Evolutionary conservation across 37 sponge, comb jelly and placozoan species (phyloP).

Genomic region (Ephydatia muelleri): DNA sequence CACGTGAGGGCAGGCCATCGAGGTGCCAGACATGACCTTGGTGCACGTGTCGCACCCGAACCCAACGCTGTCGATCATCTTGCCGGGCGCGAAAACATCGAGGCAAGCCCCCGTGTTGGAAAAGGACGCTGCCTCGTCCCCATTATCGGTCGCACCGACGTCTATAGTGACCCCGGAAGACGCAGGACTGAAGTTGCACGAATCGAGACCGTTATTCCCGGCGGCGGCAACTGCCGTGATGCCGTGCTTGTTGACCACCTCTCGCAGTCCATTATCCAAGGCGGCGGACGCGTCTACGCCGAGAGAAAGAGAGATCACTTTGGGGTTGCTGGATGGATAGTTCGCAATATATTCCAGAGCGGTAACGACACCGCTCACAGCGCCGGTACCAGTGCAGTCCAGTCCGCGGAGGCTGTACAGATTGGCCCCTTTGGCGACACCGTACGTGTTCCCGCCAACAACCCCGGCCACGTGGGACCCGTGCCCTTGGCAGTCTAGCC

Average conservation of each 20-base stretch:
- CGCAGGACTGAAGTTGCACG: conserved; percentile 70
- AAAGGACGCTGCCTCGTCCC: conserved; percentile 44
- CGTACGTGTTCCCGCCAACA: conserved; percentile 69
- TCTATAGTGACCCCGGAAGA: conserved; percentile 50
- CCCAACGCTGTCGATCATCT: conserved; percentile 48
- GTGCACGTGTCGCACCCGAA: conserved; percentile 58
- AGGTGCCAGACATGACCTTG: conserved; percentile 65
- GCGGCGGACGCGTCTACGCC: conserved; percentile 43
- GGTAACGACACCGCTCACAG: conserved; percentile 72
- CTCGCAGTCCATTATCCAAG: conserved; percentile 33
- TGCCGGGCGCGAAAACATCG: conserved; percentile 79
- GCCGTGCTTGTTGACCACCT: conserved; percentile 28
- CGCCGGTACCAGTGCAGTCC: conserved; percentile 65
- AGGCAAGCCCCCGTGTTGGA: conserved; percentile 72
- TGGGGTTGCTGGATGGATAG: conserved; percentile 8
- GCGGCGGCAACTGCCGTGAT: conserved; percentile 63
- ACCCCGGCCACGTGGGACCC: conserved; percentile 83
- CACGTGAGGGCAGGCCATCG: conserved; percentile 82
- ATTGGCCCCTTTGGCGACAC: conserved; percentile 66
- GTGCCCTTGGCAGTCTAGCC: conserved; percentile 78
- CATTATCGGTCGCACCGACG: conserved; percentile 61
- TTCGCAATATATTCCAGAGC: conserved; percentile 53
- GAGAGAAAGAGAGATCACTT: conserved; percentile 70
- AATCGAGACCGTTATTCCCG: conserved; percentile 67
- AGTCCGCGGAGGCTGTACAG: conserved; percentile 68